Base-by-base conservation (phyloP, 2,888 invertebrate species). In the Coenonympha arcania region DNA sequence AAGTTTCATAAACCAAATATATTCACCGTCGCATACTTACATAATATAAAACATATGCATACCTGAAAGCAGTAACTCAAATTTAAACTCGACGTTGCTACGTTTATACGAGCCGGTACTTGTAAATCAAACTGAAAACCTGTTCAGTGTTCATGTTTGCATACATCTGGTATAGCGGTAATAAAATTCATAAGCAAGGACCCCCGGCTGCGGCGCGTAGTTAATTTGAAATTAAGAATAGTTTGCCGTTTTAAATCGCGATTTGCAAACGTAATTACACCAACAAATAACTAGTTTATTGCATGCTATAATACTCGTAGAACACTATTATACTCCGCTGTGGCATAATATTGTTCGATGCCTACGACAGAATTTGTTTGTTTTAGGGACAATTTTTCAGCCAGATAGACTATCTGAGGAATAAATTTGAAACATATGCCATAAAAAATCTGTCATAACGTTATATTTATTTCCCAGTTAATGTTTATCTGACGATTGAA, bases 51-150 rank as follows among this genome's bases (percentile, higher is more conserved):
- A n/a, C n/a, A n/a, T n/a, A n/a, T n/a, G n/a, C n/a, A 16, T 24
- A 34, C 44, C 34, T n/a, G 22, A 44, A 55, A 55, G 53, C 55
- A 34, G 56, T 55, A 56, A 53, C 49, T 56, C 46, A 59, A 59
- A 57, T 57, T 57, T 50, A 48, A 57, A 55, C 54, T 56, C 57
- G 54, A 56, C 54, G 47, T 52, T 55, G 56, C 54, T 60, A 54
- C 54, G 52, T 58, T 60, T 50, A 57, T 58, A 58, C 58, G 54
- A 54, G 55, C 48, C 33, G 54, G 55, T 52, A 60, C 61, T 63
- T 61, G 59, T 61, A 57, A 63, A 62, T 63, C 61, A 63, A 52
- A 59, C 56, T 59, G 53, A 54, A 60, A 57, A 53, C 57, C 54
- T 59, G 53, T 63, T 61, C 61, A 61, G 54, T 60, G 58, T 51